A percentile compares a stretch with the other conserved stretches of the same genome.
Evolutionary conservation across 2,888 invertebrate species (phyloP).

Genomic region (Chaetogeoica ovagalla): DNA sequence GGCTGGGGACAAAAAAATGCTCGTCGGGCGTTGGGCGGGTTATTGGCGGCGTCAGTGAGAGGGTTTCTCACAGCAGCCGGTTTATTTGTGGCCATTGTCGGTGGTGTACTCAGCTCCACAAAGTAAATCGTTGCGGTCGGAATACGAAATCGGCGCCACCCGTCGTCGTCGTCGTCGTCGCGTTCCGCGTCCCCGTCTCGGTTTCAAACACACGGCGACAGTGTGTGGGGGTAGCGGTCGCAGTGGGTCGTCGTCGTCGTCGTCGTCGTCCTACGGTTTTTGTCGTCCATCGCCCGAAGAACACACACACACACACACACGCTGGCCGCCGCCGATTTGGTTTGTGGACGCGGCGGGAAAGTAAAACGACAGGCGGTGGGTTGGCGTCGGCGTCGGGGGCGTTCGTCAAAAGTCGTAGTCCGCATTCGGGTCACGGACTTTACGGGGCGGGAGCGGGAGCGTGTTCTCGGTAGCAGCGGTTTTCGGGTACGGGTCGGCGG

Average conservation of each 20-base stretch:
- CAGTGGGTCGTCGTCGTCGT: slow-evolving; percentile 22
- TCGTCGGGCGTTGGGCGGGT: neutral
- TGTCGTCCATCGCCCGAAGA: neutral
- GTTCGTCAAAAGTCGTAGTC: slow-evolving; percentile 3
- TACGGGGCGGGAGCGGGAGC: too few species aligned
- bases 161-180: slow-evolving; percentile 15
- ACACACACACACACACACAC: too few species aligned
- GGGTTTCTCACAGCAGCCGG: neutral
- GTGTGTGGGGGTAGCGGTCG: too few species aligned
- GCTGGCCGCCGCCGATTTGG: too few species aligned
- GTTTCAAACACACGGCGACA: neutral
- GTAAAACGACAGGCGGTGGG: slow-evolving; percentile 23
- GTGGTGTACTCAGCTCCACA: slow-evolving; percentile 1
- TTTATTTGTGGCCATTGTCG: slow-evolving; percentile 46
- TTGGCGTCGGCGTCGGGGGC: neutral
- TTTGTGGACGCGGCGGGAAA: too few species aligned
- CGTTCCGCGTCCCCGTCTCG: neutral
- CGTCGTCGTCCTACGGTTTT: neutral
- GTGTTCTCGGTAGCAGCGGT: too few species aligned
- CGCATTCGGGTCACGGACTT: slow-evolving; percentile 29
- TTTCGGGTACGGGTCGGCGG: neutral
- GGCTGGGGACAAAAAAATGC: neutral
- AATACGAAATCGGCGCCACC: slow-evolving; percentile 39
- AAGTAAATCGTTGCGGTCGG: slow-evolving; percentile 48
- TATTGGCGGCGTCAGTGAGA: neutral